Evolutionary conservation across 2,888 invertebrate species (phyloP), one percentile per base, ranked within the genome.

Genomic region (Agonopterix alstromeriana): DNA sequence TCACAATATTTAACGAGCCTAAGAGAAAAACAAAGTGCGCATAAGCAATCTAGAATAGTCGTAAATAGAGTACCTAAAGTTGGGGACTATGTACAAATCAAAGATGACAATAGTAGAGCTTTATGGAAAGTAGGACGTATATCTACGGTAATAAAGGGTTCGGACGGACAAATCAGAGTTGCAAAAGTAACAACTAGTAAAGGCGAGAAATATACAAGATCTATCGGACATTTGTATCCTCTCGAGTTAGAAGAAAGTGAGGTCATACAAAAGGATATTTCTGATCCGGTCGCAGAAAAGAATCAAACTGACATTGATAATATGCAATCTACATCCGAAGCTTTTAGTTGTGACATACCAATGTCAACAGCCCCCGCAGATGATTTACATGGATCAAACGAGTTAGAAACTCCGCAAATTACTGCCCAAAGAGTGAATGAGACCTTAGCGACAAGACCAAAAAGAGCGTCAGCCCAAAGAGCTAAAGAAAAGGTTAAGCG

Each of bases 111-210:
- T 0, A 53, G 50, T 35, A 46, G 56, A 45, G 51, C 17, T 3
- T 11, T 47, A 1, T 58, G 56, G 56, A 55, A 49, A 10, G 54
- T 54, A 1, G 58, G 56, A 9, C 50, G 35, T n/a, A 56, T 58
- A 10, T 10, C 14, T 14, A 36, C 38, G 1, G 35, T 57, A 8
- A 10, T 47, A 1, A 50, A 46, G 36, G 43, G 54, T 42, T 36
- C 47, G 12, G 57, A 57, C 38, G 52, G 48, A 9, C 36, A 50
- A 12, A 35, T 45, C 8, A 36, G 57, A 48, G 51, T 57, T 8
- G 53, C 55, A 2, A 53, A 47, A 43, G 49, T 56, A 10, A 52
- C n/a, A 36, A 36, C 12, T 11, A 43, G 38, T 8, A 10, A 40
- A 7, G 8, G 35, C 2, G 41, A 17, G 27, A 17, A n/a, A 7